Evolutionary conservation across 1,140 invertebrate genomes (phyloP).

Genomic region (Vanessa tameamea): DNA sequence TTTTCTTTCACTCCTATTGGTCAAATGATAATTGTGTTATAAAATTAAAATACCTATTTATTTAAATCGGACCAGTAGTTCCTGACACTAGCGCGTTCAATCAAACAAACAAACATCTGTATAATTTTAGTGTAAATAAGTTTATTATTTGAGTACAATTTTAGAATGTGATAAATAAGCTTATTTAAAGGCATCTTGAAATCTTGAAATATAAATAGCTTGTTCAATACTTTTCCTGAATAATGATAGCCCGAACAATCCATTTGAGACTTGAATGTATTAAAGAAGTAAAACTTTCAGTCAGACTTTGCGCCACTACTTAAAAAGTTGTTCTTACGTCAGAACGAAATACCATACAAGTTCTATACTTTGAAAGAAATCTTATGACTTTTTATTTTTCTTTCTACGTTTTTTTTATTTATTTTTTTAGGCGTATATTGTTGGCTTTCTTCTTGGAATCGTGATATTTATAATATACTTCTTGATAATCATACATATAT

Average conservation of each 20-base stretch:
- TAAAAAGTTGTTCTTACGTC: not conserved
- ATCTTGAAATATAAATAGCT: conserved; percentile 1
- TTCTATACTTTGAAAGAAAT: conserved; percentile 4
- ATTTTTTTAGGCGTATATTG: not conserved
- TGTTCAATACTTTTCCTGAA: not conserved
- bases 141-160: too few species aligned
- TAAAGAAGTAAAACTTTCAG: not conserved
- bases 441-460: not conserved
- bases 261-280: not conserved
- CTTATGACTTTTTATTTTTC: not conserved
- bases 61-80: too few species aligned
- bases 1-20: too few species aligned
- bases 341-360: not conserved
- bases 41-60: too few species aligned
- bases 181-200: not conserved
- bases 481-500: too few species aligned
- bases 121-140: too few species aligned
- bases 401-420: not conserved
- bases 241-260: conserved; percentile 3
- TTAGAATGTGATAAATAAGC: too few species aligned
- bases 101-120: too few species aligned
- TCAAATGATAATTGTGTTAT: too few species aligned
- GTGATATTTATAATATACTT: too few species aligned
- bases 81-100: too few species aligned
- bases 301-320: not conserved